Conservation (phyloP, 2,888 invertebrate genomes). For the Hipparchia semele region DNA sequence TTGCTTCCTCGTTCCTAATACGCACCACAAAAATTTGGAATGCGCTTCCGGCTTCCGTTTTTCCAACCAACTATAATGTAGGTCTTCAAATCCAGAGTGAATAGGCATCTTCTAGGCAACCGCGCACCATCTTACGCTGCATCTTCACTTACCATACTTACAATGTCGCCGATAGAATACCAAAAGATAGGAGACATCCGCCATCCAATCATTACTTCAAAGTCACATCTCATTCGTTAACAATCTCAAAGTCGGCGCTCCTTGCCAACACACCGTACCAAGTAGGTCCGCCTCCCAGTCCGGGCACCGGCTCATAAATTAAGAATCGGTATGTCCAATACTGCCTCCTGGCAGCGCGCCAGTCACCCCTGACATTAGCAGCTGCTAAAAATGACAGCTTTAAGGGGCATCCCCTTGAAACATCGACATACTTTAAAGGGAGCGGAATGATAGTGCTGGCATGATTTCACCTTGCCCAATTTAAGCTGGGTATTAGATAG, state of each 20-base stretch:
- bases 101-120: too few species aligned
- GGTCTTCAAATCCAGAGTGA: too few species aligned
- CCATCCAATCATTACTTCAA: slow-evolving; percentile 12
- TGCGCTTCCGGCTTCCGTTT: too few species aligned
- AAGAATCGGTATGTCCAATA: slow-evolving; percentile 41
- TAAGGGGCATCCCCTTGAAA: slow-evolving; percentile 45
- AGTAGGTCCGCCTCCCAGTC: slow-evolving; percentile 16
- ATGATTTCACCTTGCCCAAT: slow-evolving; percentile 8
- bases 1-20: too few species aligned
- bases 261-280: slow-evolving; percentile 33
- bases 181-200: too few species aligned
- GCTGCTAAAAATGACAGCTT: slow-evolving; percentile 51
- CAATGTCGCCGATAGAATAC: too few species aligned
- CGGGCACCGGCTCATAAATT: slow-evolving; percentile 40
- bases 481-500: slow-evolving; percentile 15
- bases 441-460: slow-evolving; percentile 17
- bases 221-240: slow-evolving; percentile 31
- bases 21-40: too few species aligned
- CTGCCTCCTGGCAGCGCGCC: slow-evolving; percentile 50
- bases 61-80: too few species aligned
- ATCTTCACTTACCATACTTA: too few species aligned
- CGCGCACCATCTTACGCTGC: too few species aligned
- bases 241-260: slow-evolving; percentile 25
- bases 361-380: slow-evolving; percentile 55
- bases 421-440: slow-evolving; percentile 38